Percentiles rank a stretch among this genome's conserved stretches.
phyloP scores from a whole-genome alignment of 2,113 vertebrate genomes.

The Sardina pilchardus region DNA sequence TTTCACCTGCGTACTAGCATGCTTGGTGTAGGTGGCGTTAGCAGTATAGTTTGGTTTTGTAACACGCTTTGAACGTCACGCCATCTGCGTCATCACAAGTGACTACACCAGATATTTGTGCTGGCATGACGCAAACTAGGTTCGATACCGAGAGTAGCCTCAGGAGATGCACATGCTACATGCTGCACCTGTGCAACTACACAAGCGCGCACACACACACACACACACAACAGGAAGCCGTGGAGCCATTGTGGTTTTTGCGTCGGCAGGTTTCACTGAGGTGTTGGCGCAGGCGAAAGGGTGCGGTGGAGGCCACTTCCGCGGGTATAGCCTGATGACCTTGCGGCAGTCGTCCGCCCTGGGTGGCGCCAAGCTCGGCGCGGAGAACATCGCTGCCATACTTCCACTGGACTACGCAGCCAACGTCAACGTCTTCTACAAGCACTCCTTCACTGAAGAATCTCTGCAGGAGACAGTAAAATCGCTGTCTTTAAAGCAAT shows the following conservation, averaged over 20 bases:
- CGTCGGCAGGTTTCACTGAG: conserved; percentile 75
- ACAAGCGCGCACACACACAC: no score
- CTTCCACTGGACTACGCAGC: conserved; percentile 74
- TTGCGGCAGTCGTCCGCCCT: conserved; percentile 80
- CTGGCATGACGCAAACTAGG: neutral
- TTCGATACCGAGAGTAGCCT: neutral
- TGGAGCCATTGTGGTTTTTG: conserved; percentile 2
- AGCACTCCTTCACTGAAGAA: conserved; percentile 68
- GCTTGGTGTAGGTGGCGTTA: neutral
- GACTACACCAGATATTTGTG: neutral
- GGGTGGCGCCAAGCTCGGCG: conserved; percentile 82
- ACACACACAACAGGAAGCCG: conserved; percentile 5
- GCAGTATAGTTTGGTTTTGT: neutral
- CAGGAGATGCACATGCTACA: neutral
- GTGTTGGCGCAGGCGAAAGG: conserved; percentile 66
- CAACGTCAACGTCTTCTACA: conserved; percentile 80
- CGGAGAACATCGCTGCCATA: conserved; percentile 60
- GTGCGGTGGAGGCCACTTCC: conserved; percentile 59
- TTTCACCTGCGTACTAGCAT: no score
- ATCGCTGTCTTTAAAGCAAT: neutral
- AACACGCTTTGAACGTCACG: neutral
- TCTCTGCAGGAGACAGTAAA: conserved; percentile 4
- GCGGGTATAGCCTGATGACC: conserved; percentile 80
- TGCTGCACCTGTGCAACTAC: conserved; percentile 12
- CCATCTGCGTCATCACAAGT: neutral